Evolutionary conservation across 2,113 vertebrate genomes (phyloP), one percentile per base, ranked within the genome.

Genomic region (Melanocharis versteri): DNA sequence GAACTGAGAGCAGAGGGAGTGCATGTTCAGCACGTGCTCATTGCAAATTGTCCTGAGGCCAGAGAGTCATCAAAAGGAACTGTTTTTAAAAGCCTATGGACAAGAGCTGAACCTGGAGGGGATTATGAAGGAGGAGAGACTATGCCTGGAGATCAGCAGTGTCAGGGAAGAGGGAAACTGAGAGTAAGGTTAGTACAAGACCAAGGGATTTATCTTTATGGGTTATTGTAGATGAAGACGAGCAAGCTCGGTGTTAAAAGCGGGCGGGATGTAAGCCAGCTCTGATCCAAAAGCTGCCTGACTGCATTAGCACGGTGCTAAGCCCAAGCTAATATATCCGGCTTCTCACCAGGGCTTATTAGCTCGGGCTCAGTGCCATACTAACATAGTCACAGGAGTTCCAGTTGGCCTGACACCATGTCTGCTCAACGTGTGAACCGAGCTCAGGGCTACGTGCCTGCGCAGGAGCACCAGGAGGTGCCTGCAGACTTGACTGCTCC

Each of bases 241-340:
- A 92, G 89, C 89, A 71, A 95, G 93, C 89, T 92, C 2, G 10
- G 89, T 92, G 95, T 96, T 96, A 96, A 95, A 95, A 97, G 93
- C 83, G 56, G 95, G 91, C 30, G 86, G 95, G 91, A 96, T 91
- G 95, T 96, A 96, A 97, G 95, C 94, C 96, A 96, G 86, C 96
- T 97, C 96, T 97, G 93, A 96, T 95, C 93, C 95, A 96, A 95
- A 97, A 97, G 96, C 96, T 97, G 96, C 96, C 95, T 96, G 96
- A 11, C 96, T 97, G 96, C 94, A 97, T 97, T 96, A 97, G 95
- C 93, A 95, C 10, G 6, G 96, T 92, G 96, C 94, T 97, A 97
- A 97, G 95, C 94, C 93, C 96, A 97, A 95, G 96, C 95, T 97
- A 97, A 97, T 97, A 97, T 97, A 97, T 97, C 96, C 96, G 95